phyloP scores from a whole-genome alignment of 1,140 invertebrate genomes.

The Ceratitis capitata region DNA sequence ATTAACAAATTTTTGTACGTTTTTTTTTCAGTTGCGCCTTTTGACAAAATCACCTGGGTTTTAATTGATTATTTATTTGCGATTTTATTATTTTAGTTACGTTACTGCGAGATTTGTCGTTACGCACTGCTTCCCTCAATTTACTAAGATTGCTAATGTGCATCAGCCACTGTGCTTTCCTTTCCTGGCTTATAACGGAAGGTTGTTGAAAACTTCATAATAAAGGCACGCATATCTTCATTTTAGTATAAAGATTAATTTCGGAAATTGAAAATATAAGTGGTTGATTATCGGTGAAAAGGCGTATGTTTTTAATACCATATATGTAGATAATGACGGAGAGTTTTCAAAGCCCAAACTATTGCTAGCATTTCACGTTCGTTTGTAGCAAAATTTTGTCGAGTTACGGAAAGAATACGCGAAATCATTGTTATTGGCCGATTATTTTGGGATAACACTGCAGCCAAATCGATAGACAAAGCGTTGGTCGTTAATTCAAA shows the following conservation, averaged over 20 bases:
- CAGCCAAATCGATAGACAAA: background rate
- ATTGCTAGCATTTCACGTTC: slow-evolving; percentile 30
- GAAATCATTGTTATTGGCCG: slow-evolving; percentile 28
- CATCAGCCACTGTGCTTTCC: no score
- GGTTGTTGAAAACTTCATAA: no score
- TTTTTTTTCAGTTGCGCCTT: no score
- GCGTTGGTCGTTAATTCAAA: background rate
- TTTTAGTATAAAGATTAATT: background rate
- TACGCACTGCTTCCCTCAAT: background rate
- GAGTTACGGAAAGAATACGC: background rate
- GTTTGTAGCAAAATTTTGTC: slow-evolving; percentile 2
- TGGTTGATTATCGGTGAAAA: no score
- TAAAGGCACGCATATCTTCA: background rate
- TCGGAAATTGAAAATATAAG: background rate
- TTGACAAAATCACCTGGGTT: background rate
- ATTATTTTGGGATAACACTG: background rate
- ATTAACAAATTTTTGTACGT: background rate
- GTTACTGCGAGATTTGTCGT: background rate
- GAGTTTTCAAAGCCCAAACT: background rate
- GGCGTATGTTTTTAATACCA: background rate
- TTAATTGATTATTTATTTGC: background rate
- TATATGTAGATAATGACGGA: slow-evolving; percentile 33
- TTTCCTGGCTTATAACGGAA: no score
- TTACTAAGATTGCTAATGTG: no score
- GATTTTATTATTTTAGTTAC: background rate